Percentiles rank a stretch among this genome's conserved stretches.
phyloP scores from a whole-genome alignment of 2,888 invertebrate species.

The Netelia inedita region DNA sequence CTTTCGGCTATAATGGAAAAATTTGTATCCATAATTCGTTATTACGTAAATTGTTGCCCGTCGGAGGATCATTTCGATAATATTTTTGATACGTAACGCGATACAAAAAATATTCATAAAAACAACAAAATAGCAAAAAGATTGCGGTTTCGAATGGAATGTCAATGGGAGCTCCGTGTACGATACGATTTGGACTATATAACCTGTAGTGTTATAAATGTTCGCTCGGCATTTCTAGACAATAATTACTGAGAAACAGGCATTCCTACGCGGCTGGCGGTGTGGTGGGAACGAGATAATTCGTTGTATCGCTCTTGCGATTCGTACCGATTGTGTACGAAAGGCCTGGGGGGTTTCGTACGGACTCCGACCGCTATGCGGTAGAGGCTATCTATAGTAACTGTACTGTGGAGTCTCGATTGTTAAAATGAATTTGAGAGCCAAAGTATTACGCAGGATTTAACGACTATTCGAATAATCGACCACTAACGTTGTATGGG shows the following conservation, averaged over 20 bases:
- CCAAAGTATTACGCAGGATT: background rate
- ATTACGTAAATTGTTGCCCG: too few relatives aligned
- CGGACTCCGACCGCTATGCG: conserved; percentile 63
- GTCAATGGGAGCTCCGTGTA: background rate
- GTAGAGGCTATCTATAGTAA: conserved; percentile 17
- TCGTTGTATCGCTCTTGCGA: conserved; percentile 62
- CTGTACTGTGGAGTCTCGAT: conserved; percentile 36
- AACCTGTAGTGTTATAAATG: conserved; percentile 6
- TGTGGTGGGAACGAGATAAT: conserved; percentile 56
- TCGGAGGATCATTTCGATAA: too few relatives aligned
- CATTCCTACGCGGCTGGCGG: conserved; percentile 62
- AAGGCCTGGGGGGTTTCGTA: conserved; percentile 23
- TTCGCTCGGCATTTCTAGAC: conserved; percentile 65
- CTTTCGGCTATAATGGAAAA: background rate
- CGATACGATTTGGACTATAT: background rate
- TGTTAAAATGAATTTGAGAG: background rate
- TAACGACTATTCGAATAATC: background rate
- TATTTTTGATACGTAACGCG: too few relatives aligned
- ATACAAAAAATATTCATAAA: too few relatives aligned
- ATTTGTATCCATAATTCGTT: background rate
- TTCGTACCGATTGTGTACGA: conserved; percentile 50
- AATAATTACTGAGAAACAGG: conserved; percentile 66
- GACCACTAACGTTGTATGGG: background rate
- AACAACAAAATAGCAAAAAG: background rate
- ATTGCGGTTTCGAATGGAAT: background rate